These are phyloP conservation scores for Ciconia nigra DNA, from an alignment of 2,797 vertebrate genomes.

Conservation along the genomic window DNA sequence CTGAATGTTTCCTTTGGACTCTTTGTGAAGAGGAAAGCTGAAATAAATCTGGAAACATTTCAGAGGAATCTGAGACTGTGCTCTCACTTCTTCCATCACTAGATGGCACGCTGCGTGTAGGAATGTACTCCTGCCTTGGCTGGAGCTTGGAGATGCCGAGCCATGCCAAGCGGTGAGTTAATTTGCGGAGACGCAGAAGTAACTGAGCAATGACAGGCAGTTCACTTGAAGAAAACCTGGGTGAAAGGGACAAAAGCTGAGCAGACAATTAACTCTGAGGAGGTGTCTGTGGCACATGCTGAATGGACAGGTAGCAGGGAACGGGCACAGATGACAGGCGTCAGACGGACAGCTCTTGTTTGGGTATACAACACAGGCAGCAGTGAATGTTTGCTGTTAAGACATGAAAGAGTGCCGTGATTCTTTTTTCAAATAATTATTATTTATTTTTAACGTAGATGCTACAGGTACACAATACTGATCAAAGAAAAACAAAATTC, in stretches of 20 bases:
- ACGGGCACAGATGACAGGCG: not conserved
- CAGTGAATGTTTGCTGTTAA: not conserved
- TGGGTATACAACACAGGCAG: not conserved
- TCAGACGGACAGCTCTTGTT: not conserved
- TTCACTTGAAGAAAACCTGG: not conserved
- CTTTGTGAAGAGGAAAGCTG: rapidly evolving
- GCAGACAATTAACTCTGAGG: not conserved
- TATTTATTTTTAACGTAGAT: not conserved
- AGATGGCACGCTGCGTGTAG: constrained; percentile 57
- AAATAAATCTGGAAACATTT: not conserved
- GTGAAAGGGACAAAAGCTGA: not conserved
- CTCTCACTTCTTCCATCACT: constrained; percentile 29
- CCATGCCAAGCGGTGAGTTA: not conserved
- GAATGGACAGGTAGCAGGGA: not conserved
- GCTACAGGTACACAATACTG: rapidly evolving
- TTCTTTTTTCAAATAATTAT: not conserved
- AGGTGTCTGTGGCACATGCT: not conserved
- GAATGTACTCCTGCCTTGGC: not conserved
- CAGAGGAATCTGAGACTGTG: not conserved
- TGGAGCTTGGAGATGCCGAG: not conserved
- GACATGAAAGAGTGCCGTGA: not conserved
- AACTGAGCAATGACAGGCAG: not conserved
- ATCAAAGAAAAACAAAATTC: not conserved
- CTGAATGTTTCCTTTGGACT: not conserved
- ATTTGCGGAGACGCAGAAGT: not conserved